Conservation (phyloP, 2,888 invertebrate genomes). For the Leptopilina myrica region DNA sequence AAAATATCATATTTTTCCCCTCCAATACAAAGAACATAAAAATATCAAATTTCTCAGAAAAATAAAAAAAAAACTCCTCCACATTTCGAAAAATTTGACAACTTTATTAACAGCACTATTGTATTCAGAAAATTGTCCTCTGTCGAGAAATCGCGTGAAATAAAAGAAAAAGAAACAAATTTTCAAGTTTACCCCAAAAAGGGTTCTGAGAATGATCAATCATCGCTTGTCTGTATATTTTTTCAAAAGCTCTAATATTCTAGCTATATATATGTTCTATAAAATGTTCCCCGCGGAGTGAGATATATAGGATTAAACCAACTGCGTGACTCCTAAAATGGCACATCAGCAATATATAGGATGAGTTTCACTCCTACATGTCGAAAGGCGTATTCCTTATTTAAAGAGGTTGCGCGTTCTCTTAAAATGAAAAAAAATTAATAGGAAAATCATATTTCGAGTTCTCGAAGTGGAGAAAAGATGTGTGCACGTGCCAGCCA, state of each 20-base stretch:
- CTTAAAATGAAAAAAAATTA: not conserved
- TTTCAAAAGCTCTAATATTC: not conserved
- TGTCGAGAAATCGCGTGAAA: constrained; percentile 3
- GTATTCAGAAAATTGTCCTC: constrained; percentile 1
- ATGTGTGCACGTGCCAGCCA: constrained; percentile 49
- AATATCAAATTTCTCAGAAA: not conserved
- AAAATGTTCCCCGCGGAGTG: constrained; percentile 25
- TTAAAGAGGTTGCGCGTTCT: constrained; percentile 28
- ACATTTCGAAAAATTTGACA: not conserved
- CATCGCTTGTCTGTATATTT: not conserved
- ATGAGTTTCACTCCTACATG: not conserved
- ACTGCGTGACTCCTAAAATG: constrained; percentile 23
- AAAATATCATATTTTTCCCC: no score
- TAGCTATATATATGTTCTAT: not conserved
- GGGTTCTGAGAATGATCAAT: constrained; percentile 29
- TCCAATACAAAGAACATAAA: not conserved
- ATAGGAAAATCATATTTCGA: constrained; percentile 33
- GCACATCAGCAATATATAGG: constrained; percentile 18
- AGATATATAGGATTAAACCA: not conserved
- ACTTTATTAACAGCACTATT: not conserved
- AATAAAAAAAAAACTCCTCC: not conserved
- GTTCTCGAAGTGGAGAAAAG: not conserved
- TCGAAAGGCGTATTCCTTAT: constrained; percentile 10
- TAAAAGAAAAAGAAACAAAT: constrained; percentile 17
- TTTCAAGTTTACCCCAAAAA: constrained; percentile 17